These are phyloP conservation scores for Hyposoter didymator DNA, from an alignment of 2,888 invertebrate species.

Conservation along the genomic window DNA sequence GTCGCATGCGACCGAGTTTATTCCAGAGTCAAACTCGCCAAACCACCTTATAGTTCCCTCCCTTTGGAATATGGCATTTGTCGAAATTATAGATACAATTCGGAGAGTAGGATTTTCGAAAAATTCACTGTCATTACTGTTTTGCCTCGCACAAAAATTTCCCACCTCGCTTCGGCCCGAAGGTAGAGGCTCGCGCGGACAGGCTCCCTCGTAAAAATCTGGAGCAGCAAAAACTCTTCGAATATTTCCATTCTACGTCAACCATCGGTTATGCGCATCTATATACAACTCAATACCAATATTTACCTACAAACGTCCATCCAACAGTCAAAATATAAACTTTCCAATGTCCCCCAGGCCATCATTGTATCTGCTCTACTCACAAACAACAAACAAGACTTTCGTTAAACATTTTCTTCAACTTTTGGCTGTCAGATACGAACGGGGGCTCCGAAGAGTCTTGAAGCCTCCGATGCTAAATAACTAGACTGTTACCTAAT, in stretches of 20 bases:
- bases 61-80: slow-evolving; percentile 68
- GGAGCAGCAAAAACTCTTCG: slow-evolving; percentile 58
- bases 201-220: slow-evolving; percentile 67
- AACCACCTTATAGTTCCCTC: slow-evolving; percentile 9
- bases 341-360: neutral
- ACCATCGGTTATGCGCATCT: neutral
- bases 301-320: neutral
- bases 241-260: slow-evolving; percentile 32
- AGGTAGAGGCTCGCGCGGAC: neutral
- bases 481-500: neutral
- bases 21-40: slow-evolving; percentile 17
- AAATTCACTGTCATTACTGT: slow-evolving; percentile 63
- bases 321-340: neutral
- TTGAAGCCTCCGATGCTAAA: neutral
- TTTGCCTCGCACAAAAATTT: slow-evolving; percentile 55
- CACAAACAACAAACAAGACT: neutral
- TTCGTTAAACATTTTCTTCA: neutral
- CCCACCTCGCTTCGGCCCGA: neutral
- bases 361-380: neutral
- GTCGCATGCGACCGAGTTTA: slow-evolving; percentile 32
- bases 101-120: slow-evolving; percentile 69
- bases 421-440: neutral
- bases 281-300: neutral
- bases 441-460: neutral
- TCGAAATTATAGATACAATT: slow-evolving; percentile 48